Evolutionary conservation across 2,113 vertebrate species (phyloP).

Genomic region (Rhineura floridana): DNA sequence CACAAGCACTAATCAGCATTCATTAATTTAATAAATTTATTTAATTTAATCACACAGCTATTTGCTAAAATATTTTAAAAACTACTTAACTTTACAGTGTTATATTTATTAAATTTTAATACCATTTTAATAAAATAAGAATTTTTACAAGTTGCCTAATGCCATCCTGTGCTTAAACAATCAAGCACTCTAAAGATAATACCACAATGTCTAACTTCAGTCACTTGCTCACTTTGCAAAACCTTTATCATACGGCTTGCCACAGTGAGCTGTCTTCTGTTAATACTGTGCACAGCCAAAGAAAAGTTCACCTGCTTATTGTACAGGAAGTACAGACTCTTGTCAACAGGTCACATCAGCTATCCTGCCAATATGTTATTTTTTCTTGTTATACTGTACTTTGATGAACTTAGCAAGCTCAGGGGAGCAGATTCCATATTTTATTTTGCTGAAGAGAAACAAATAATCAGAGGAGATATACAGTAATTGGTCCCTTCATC

Average conservation of each 20-base stretch:
- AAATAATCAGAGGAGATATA: background rate
- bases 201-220: background rate
- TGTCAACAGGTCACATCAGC: background rate
- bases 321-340: background rate
- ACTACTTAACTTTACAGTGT: background rate
- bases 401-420: background rate
- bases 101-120: background rate
- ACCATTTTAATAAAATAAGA: background rate
- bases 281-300: background rate
- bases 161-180: background rate
- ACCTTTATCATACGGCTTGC: background rate
- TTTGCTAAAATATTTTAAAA: slow-evolving; percentile 4
- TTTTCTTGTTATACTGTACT: background rate
- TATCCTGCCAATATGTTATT: background rate
- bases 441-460: background rate
- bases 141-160: background rate
- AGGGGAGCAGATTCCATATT: background rate
- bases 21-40: background rate
- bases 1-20: background rate
- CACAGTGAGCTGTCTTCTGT: background rate
- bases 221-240: background rate
- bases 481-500: background rate
- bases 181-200: background rate
- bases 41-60: background rate
- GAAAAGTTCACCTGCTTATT: no score